Percentiles rank a stretch among this genome's conserved stretches.
phyloP scores from a whole-genome alignment of 2,888 invertebrate genomes.

The Azorinus chamasolen region DNA sequence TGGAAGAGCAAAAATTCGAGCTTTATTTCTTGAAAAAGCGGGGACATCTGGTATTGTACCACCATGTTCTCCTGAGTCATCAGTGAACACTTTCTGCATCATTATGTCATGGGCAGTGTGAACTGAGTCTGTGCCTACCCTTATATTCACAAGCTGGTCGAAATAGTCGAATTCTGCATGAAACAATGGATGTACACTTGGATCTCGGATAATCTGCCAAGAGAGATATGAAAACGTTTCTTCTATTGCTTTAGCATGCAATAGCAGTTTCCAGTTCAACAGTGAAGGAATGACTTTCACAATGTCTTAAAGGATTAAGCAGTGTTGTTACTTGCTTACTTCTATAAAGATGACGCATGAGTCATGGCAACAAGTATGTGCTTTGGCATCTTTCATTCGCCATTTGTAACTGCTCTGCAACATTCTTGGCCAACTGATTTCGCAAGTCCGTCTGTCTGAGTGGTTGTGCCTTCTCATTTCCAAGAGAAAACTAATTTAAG shows the following conservation, averaged over 20 bases:
- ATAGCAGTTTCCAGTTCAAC: slow-evolving; percentile 59
- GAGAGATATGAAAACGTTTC: slow-evolving; percentile 59
- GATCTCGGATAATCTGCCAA: slow-evolving; percentile 54
- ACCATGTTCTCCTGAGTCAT: slow-evolving; percentile 13
- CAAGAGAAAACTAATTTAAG: slow-evolving; percentile 24
- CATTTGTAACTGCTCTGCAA: slow-evolving; percentile 25
- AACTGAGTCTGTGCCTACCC: slow-evolving; percentile 56
- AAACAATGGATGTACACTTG: slow-evolving; percentile 51
- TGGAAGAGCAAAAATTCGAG: slow-evolving; percentile 17
- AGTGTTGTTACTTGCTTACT: slow-evolving; percentile 40
- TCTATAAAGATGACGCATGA: slow-evolving; percentile 46
- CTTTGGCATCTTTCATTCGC: slow-evolving; percentile 50
- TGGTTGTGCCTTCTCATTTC: background rate
- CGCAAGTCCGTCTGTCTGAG: slow-evolving; percentile 22
- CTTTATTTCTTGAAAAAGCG: slow-evolving; percentile 3
- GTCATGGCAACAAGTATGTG: slow-evolving; percentile 53
- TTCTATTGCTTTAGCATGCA: slow-evolving; percentile 50
- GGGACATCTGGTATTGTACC: slow-evolving; percentile 24
- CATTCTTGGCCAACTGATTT: slow-evolving; percentile 54
- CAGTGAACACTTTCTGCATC: slow-evolving; percentile 60
- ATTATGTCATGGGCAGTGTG: slow-evolving; percentile 72
- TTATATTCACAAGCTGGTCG: slow-evolving; percentile 61
- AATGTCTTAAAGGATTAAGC: slow-evolving; percentile 56
- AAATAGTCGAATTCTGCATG: slow-evolving; percentile 73
- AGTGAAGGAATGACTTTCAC: slow-evolving; percentile 53